A percentile compares a stretch with the other conserved stretches of the same genome.
Conservation (phyloP, 2,797 vertebrate species). For the Sebastes vulpes region DNA sequence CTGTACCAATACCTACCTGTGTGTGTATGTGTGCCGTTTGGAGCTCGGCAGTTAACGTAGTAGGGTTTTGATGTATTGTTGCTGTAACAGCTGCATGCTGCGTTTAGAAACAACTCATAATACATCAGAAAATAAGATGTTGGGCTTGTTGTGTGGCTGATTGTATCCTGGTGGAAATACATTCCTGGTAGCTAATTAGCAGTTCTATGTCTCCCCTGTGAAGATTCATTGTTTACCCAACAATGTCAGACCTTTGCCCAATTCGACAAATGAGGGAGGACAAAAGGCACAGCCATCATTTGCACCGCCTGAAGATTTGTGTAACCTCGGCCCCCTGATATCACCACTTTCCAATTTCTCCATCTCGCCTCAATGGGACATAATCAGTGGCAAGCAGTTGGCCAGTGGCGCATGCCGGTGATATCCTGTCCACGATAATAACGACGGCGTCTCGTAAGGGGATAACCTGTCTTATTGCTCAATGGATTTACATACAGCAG, state of each 20-base stretch:
- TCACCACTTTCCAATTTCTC: slow-evolving; percentile 65
- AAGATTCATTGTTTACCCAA: slow-evolving; percentile 46
- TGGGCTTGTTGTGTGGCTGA: neutral
- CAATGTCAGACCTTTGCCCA: slow-evolving; percentile 32
- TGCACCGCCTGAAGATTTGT: slow-evolving; percentile 33
- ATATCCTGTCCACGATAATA: slow-evolving; percentile 67
- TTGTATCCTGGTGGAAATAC: slow-evolving; percentile 3
- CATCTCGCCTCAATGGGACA: slow-evolving; percentile 50
- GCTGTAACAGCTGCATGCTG: slow-evolving; percentile 5
- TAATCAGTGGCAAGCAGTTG: slow-evolving; percentile 68
- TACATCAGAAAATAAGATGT: neutral
- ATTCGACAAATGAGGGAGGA: slow-evolving; percentile 38
- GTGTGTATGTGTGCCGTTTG: neutral
- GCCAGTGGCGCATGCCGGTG: slow-evolving; percentile 59
- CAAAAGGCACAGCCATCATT: slow-evolving; percentile 35
- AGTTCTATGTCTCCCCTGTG: slow-evolving; percentile 13
- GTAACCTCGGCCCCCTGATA: slow-evolving; percentile 32
- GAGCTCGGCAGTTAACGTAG: neutral
- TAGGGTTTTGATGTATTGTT: neutral
- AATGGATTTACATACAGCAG: slow-evolving; percentile 81
- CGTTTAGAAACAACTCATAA: neutral
- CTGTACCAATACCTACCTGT: slow-evolving; percentile 1
- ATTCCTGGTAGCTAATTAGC: slow-evolving; percentile 28
- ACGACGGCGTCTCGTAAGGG: slow-evolving; percentile 53
- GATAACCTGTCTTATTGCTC: slow-evolving; percentile 77